These are phyloP conservation scores for Drosophila antonietae DNA, from an alignment of 2,888 invertebrate species.

Conservation along the genomic window DNA sequence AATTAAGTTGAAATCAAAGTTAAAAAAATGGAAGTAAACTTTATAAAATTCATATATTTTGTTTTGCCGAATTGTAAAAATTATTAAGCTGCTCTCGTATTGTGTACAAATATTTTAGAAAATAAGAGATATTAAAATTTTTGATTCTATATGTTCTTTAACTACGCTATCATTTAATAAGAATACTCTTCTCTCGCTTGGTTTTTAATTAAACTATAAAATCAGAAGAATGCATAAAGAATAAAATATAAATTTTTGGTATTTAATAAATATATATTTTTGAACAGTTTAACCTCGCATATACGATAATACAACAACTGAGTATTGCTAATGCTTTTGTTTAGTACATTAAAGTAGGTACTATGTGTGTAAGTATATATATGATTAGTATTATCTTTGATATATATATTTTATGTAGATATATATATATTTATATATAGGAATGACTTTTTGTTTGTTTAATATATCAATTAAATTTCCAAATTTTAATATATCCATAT, in stretches of 20 bases:
- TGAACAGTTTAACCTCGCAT: background rate
- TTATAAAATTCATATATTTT: background rate
- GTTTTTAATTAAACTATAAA: background rate
- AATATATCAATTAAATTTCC: slow-evolving; percentile 17
- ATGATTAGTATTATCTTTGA: slow-evolving; percentile 8
- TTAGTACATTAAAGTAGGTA: slow-evolving; percentile 23
- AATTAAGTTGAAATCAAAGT: background rate
- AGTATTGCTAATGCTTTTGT: slow-evolving; percentile 13
- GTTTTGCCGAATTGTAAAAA: background rate
- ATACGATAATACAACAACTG: slow-evolving; percentile 14
- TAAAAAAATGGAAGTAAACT: background rate
- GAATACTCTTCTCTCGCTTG: no score
- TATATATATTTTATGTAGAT: slow-evolving; percentile 3
- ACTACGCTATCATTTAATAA: no score
- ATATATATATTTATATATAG: background rate
- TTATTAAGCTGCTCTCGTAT: no score
- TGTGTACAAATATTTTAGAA: no score
- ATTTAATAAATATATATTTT: slow-evolving; percentile 5
- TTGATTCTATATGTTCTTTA: no score
- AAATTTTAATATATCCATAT: background rate
- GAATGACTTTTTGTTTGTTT: slow-evolving; percentile 17
- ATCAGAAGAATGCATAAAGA: background rate
- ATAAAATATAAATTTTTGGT: background rate
- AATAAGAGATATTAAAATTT: no score
- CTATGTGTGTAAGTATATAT: slow-evolving; percentile 21